These are phyloP conservation scores for Prosopocoilus inquinatus DNA, from an alignment of 2,888 invertebrate species.

Conservation along the genomic window DNA sequence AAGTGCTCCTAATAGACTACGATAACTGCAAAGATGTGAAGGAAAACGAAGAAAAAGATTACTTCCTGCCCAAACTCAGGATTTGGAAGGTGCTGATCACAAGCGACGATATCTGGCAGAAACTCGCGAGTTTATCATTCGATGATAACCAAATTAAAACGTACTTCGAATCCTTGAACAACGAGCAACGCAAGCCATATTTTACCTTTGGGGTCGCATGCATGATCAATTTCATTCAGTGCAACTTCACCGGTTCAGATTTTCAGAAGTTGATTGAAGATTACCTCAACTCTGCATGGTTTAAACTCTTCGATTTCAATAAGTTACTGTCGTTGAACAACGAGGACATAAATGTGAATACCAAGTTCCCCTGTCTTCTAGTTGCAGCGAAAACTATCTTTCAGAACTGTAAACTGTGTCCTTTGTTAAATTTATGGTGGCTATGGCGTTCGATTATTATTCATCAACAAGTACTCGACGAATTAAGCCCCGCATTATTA, in stretches of 20 bases:
- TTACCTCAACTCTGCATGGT: constrained; percentile 51
- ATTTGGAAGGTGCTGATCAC: constrained; percentile 22
- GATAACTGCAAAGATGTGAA: constrained; percentile 21
- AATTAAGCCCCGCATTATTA: constrained; percentile 67
- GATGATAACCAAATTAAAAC: constrained; percentile 26
- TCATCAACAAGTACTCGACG: constrained; percentile 77
- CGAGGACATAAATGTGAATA: constrained; percentile 67
- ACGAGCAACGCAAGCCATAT: constrained; percentile 51
- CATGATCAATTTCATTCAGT: constrained; percentile 71
- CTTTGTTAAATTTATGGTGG: constrained; percentile 65
- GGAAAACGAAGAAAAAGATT: constrained; percentile 12
- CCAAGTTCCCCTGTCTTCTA: constrained; percentile 56
- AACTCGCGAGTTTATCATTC: constrained; percentile 25
- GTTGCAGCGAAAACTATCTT: constrained; percentile 50
- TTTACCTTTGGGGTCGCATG: constrained; percentile 61
- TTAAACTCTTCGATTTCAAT: constrained; percentile 50
- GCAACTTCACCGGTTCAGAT: constrained; percentile 78
- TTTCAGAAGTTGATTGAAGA: constrained; percentile 49
- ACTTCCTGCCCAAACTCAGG: constrained; percentile 9
- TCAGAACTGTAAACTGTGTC: constrained; percentile 39
- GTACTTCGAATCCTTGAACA: constrained; percentile 31
- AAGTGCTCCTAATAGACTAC: constrained; percentile 18
- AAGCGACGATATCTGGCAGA: constrained; percentile 28
- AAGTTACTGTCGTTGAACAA: constrained; percentile 58
- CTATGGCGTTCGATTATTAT: constrained; percentile 67